Base-by-base conservation (phyloP, 2,888 invertebrate genomes). In the Embidobia sp. region DNA sequence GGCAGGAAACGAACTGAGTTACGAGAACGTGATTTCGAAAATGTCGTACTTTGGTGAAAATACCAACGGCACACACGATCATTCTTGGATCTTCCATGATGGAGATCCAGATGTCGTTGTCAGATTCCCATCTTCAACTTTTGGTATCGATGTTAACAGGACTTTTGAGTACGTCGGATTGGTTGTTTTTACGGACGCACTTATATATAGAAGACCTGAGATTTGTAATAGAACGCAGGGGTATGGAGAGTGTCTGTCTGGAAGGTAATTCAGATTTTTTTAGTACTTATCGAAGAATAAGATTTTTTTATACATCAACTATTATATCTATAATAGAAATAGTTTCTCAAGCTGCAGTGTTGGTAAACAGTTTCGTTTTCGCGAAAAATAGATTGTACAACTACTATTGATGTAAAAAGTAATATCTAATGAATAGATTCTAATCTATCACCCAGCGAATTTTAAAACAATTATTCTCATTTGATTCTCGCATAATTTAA, bases 141-240 rank as follows among this genome's bases (percentile, higher is more conserved):
- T 94, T 88, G 98, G 98, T 16, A 94, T 98, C 77, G 98, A 98
- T 90, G 97, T 96, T 1, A 98, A 98, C 89, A 92, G 96, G 73
- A 98, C 98, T 0, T 98, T 98, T 85, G 95, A 95, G 92, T 98
- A 93, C 88, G 93, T 95, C 0, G 98, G 98, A 0, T 90, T 98
- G 53, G 91, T 98, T 1, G 96, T 98, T 1, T 96, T 98, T 86
- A 97, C 96, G 51, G 98, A 98, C 90, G 96, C 97, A 44, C 91
- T 93, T 33, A 91, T 97, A 42, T 92, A 95, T 0, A 91, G 94
- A 0, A 92, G 95, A 11, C 91, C 91, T 3, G 93, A 92, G 15
- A 90, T 88, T 57, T 97, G 97, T 85, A 96, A 97, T 90, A 88
- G 90, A 16, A 93, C 94, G 0, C 90, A 92, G 22, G 97, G 97